Evolutionary conservation across 2,888 invertebrate species (phyloP), one percentile per base, ranked within the genome.

Genomic region (Erebia ligea): DNA sequence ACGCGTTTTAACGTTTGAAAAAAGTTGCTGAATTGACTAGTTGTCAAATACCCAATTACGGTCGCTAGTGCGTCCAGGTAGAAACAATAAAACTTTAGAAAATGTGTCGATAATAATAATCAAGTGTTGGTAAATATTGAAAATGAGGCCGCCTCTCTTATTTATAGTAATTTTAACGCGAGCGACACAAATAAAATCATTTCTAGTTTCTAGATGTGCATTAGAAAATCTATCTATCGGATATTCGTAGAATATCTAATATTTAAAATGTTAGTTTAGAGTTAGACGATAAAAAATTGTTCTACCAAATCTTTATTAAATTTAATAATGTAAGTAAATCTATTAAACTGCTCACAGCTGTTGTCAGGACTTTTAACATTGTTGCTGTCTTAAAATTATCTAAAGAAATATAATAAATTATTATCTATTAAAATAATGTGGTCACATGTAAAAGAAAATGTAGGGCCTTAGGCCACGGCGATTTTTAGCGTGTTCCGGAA

Each of bases 141-240:
- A 25, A 89, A 90, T 87, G 87, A 88, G 90, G 90, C 92, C 92
- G 92, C 91, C 92, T 92, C 87, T 89, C 84, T 85, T 84, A 80
- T 84, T 80, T 84, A 80, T 85, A 81, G 76, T 90, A 89, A 85
- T 82, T 78, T 81, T 84, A 82, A 82, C 79, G n/a, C 15, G 21
- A 11, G 45, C 21, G 42, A 48, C 48, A 15, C 21, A 66, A 42
- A 15, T 40, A 5, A n/a, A n/a, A 40, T 40, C 11, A 42, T 54
- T 19, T 1, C 4, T 54, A 66, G 6, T 34, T 34, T 34, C 34
- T 34, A 34, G 34, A 34, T 34, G 34, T 34, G 9, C 9, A 42
- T n/a, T 63, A 54, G 42, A 54, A 56, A 66, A 45, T 42, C n/a
- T 54, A 48, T 86, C 84, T 80, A 77, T 83, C 86, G 88, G 87